Base-by-base conservation (phyloP, 1,140 invertebrate species). In the Drosophila guanche region DNA sequence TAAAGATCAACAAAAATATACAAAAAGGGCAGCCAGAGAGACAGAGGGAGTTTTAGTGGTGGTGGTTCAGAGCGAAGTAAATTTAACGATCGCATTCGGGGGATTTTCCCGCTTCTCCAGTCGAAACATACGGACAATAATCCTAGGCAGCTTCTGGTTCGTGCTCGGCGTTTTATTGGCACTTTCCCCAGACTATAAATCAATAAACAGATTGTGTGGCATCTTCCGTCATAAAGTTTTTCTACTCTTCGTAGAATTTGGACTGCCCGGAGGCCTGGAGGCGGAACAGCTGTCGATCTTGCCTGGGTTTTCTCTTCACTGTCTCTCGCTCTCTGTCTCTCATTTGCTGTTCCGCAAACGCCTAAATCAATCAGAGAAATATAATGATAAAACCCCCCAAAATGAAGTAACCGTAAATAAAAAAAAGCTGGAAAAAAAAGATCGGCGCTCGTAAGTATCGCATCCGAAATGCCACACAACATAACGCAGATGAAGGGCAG, bases 171-270 rank as follows among this genome's bases (percentile, higher is more conserved):
- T 88, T 88, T 89, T 88, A 88, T 88, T 88, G 79, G 75, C 79
- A 83, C 83, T 88, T 89, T 89, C 60, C 67, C 66, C 33, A 63
- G 61, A 81, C 83, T 72, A 88, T 88, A 88, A 88, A 89, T 88
- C 83, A 88, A 88, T 88, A 88, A 88, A 88, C 83, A 88, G 75
- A 76, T 71, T 76, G 72, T 76, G 74, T 76, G 74, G 73, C 74
- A 76, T 67, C 61, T 67, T 57, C 58, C 61, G 78, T 88, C 84
- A 83, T 88, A 88, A 88, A 89, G 46, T 69, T 79, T 79, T 68
- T 62, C 45, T 5, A 25, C 27, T 33, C 50, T 72, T 72, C 69
- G 50, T 12, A 29, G 68, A 62, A 72, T 72, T 72, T 29, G 37
- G 50, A 8, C 16, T 29, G 47, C 42, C 37, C n/a, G 37, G 27